Evolutionary conservation across 2,113 vertebrate genomes (phyloP), one percentile per base, ranked within the genome.

Genomic region (Erythrolamprus reginae): DNA sequence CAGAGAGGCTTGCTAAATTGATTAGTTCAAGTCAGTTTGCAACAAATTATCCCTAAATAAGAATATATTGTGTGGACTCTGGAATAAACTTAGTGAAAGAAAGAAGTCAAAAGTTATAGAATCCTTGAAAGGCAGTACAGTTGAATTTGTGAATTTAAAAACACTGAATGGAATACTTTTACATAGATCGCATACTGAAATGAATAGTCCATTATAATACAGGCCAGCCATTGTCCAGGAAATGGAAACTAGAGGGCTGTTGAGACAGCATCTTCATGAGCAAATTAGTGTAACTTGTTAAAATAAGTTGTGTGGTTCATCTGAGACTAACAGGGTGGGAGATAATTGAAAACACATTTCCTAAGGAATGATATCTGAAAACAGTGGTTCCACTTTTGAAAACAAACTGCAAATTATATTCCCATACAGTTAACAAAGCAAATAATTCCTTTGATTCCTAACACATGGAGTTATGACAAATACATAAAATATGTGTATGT

Each of bases 321-420:
- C 84, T 92, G 86, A 91, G 86, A 93, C 17, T 50, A 28, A 12
- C 92, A 52, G 58, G 55, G 0, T 45, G 77, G 42, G 3, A 12
- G 90, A 91, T 87, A 88, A 90, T 86, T 93, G 88, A 93, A 96
- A 96, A 70, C 10, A 4, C 86, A 95, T 91, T 95, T 94, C 65
- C 26, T 61, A 33, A 91, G 52, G 92, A 95, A 95, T 85, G 19
- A 53, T 94, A 93, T 89, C 51, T 94, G 86, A 84, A 92, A 96
- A 94, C 38, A 93, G 58, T 90, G 89, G 92, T 93, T 95, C 93
- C 55, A 3, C 91, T 95, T 95, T 95, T 93, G 91, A 95, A 96
- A 90, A 94, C 52, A 92, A 94, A 93, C 33, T 92, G 21, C 87
- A 95, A 95, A 94, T 95, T 95, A 84, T 93, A 95, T 94, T 93